phyloP scores from a whole-genome alignment of 2,888 invertebrate species.

The Ormyrus labotus region DNA sequence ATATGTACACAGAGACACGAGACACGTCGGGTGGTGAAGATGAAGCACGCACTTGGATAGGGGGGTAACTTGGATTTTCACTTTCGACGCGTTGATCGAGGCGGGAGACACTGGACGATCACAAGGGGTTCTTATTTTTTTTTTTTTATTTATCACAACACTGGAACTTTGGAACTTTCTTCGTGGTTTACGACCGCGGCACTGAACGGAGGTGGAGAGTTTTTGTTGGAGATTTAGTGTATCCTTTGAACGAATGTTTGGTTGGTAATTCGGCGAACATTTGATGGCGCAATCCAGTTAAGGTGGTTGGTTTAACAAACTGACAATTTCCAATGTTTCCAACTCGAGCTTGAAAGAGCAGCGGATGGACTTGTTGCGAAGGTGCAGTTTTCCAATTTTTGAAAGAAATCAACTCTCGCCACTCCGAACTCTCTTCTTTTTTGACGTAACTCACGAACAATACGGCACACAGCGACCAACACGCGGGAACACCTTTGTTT shows the following conservation, averaged over 20 bases:
- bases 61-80: conserved; percentile 16
- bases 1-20: background rate
- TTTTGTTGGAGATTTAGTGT: background rate
- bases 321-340: background rate
- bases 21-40: background rate
- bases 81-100: conserved; percentile 7
- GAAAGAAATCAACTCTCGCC: too few relatives aligned
- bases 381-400: too few relatives aligned
- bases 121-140: background rate
- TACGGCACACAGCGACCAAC: too few relatives aligned
- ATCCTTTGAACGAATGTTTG: background rate
- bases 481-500: background rate
- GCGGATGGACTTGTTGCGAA: too few relatives aligned
- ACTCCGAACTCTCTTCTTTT: background rate
- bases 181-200: background rate
- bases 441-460: too few relatives aligned
- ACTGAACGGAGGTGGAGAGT: background rate
- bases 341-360: too few relatives aligned
- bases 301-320: background rate
- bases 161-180: conserved; percentile 43
- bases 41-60: background rate
- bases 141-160: conserved; percentile 34
- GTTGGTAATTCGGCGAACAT: background rate
- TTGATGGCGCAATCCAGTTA: too few relatives aligned
- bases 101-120: conserved; percentile 16